Conservation (phyloP, 2,797 vertebrate species). For the Lithobates sylvaticus region DNA sequence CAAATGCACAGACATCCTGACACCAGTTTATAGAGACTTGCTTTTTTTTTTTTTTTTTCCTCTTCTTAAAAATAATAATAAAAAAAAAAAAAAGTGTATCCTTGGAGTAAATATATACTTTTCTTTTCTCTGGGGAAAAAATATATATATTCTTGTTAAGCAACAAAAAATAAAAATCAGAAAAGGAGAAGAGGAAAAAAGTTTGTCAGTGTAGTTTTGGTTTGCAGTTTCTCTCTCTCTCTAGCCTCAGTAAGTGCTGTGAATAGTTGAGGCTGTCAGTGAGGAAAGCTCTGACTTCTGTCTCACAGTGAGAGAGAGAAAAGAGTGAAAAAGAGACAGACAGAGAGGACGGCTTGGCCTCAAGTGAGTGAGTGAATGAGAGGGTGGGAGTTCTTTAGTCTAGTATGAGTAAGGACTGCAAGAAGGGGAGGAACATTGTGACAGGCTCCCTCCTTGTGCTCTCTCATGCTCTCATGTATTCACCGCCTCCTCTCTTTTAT, state of each 20-base stretch:
- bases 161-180: conserved; percentile 77
- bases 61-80: conserved; percentile 24
- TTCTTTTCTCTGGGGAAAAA: conserved; percentile 74
- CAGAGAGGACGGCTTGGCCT: conserved; percentile 72
- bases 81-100: conserved; percentile 49
- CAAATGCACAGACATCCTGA: conserved; percentile 84
- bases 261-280: conserved; percentile 82
- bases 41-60: conserved; percentile 71
- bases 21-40: conserved; percentile 78
- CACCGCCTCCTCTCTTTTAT: conserved; percentile 68
- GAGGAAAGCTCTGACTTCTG: conserved; percentile 83
- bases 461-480: conserved; percentile 64
- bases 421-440: conserved; percentile 78
- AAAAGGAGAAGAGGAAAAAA: conserved; percentile 65
- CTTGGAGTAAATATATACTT: conserved; percentile 54
- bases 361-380: conserved; percentile 83
- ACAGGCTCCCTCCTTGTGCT: conserved; percentile 79
- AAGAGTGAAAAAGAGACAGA: conserved; percentile 45
- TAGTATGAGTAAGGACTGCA: conserved; percentile 79
- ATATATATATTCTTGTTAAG: conserved; percentile 74
- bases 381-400: conserved; percentile 80
- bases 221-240: conserved; percentile 75
- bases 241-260: conserved; percentile 80
- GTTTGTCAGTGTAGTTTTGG: conserved; percentile 83
- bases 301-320: conserved; percentile 73